These are phyloP conservation scores for Thecophora atra DNA, from an alignment of 2,888 invertebrate species.

Conservation along the genomic window DNA sequence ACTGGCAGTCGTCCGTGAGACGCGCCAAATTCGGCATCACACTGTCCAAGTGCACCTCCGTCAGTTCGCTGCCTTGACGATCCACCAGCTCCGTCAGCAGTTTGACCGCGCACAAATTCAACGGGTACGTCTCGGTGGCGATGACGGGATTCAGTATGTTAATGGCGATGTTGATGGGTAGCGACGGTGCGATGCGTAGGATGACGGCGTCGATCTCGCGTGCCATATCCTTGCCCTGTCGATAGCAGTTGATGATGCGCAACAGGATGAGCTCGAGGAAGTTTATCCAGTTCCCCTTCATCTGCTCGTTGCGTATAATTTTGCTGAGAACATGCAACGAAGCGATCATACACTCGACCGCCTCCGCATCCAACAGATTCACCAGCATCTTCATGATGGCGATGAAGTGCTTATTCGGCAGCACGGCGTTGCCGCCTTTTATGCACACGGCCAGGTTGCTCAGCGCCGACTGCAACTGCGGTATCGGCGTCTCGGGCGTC, in stretches of 20 bases:
- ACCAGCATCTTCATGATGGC: constrained; percentile 80
- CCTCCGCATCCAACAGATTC: constrained; percentile 71
- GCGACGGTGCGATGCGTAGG: constrained; percentile 77
- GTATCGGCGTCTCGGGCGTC: constrained; percentile 58
- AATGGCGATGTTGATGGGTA: constrained; percentile 83
- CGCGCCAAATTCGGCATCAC: constrained; percentile 90
- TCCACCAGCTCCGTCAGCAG: constrained; percentile 87
- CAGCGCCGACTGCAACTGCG: constrained; percentile 64
- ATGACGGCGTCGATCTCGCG: constrained; percentile 87
- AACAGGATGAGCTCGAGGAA: constrained; percentile 92
- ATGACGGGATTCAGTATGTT: constrained; percentile 80
- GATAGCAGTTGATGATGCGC: constrained; percentile 88
- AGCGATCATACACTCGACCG: constrained; percentile 75
- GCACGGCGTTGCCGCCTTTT: constrained; percentile 67
- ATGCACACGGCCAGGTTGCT: constrained; percentile 67
- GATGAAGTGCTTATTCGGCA: constrained; percentile 68
- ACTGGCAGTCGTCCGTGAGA: constrained; percentile 91
- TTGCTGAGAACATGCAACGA: constrained; percentile 85
- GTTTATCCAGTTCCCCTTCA: constrained; percentile 82
- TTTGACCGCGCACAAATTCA: constrained; percentile 91
- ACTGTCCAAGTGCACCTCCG: constrained; percentile 78
- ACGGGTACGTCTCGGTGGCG: constrained; percentile 85
- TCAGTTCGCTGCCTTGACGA: constrained; percentile 76
- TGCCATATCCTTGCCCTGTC: constrained; percentile 77
- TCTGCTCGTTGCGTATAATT: constrained; percentile 80